Evolutionary conservation across 2,113 vertebrate genomes (phyloP), one percentile per base, ranked within the genome.

Genomic region (Macrotis lagotis): DNA sequence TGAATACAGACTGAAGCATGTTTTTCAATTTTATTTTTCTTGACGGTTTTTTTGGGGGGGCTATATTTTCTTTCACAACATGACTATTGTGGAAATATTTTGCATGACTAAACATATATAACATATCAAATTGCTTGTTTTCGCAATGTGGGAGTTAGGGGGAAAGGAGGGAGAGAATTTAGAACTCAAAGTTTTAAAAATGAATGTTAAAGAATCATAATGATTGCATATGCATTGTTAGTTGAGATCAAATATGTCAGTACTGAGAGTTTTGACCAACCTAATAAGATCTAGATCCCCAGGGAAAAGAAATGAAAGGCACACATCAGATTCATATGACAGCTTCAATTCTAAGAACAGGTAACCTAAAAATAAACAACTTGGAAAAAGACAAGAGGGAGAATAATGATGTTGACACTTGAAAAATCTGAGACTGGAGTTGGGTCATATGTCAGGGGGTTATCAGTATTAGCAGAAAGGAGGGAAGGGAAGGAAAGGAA

Each of bases 231-330:
- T 44, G 16, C 19, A 66, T 12, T 88, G 11, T 90, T 49, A 95
- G 51, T 37, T 91, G 47, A n/a, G 31, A 92, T 96, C 93, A 88
- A n/a, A n/a, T 90, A 96, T 95, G 91, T 91, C 31, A 94, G 88
- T 91, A 37, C n/a, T 91, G 28, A 93, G 90, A 14, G 22, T 88
- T 88, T n/a, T 89, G 6, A 47, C n/a, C 51, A 16, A 8, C 55
- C 55, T 9, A 1, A 59, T 9, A 1, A 59, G 9, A 59, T 59
- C 55, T 59, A 59, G 55, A 66, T 37, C 28, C 11, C 55, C 55
- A 66, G 55, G 28, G 14, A 66, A 59, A 66, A 66, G 31, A 31
- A 66, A 66, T 66, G 55, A 37, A 66, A 66, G 10, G 55, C 25
- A 66, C 12, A 10, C 31, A 66, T 37, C 14, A 94, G 9, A 96